Evolutionary conservation across 2,113 vertebrate species (phyloP), one percentile per base, ranked within the genome.

Genomic region (Macheiramphus alcinus): DNA sequence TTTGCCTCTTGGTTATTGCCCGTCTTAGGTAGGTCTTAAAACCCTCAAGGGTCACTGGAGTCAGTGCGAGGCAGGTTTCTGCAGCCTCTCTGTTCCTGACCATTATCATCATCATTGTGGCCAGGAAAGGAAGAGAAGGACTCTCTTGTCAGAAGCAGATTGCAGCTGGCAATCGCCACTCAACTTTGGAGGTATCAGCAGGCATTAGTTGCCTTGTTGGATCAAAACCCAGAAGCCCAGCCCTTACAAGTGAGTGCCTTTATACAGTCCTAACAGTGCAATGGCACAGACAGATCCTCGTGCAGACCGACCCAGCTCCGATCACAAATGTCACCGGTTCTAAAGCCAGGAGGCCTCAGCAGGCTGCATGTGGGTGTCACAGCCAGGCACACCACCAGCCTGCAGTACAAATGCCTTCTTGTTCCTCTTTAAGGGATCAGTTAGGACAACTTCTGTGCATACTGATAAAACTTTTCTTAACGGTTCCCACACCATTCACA

Each of bases 11-110:
- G 5, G 34, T 52, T 61, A 52, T 29, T 88, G 7, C 22, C 20
- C 22, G 88, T 88, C 80, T 84, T 34, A 42, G 15, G 42, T 26
- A 74, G 70, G 11, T 74, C 25, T 27, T 56, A 65, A 91, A 79
- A 91, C 2, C 27, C 31, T 52, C 40, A 74, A 40, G 29, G 3
- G 18, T 59, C 0, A 0, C 59, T 78, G 40, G 45, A 26, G 26
- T 43, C 36, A 70, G 29, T 7, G 43, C 3, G 3, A 78, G 58
- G 20, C 34, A 71, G 34, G 18, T 72, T 61, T 53, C 31, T 72
- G 40, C 52, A 5, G 2, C n/a, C 15, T 61, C 13, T 67, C 52
- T 1, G 0, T 53, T 79, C 40, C 52, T 72, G 34, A 52, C 23
- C 38, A 6, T n/a, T 43, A 32, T 20, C 34, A 66, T 6, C 52